Conservation (phyloP, 1,140 invertebrate genomes). For the Charaxes varanes region DNA sequence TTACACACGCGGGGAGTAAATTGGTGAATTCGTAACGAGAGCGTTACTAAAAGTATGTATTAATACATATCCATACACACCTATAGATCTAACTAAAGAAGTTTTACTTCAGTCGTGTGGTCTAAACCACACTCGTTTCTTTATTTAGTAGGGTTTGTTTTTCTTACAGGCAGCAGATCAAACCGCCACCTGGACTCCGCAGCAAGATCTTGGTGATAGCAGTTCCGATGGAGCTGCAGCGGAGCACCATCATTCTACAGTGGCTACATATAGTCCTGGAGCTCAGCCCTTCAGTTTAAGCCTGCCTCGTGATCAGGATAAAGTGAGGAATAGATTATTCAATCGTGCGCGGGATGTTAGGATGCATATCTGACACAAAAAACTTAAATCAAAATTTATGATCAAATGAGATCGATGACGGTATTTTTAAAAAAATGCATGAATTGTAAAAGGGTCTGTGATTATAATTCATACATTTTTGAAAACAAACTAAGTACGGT, state of each 20-base stretch:
- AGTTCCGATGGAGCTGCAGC: slow-evolving; percentile 78
- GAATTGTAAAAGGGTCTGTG: no score
- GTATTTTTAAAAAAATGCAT: no score
- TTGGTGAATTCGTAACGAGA: no score
- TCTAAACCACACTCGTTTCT: no score
- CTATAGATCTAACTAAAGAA: no score
- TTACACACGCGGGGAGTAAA: no score
- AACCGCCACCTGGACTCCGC: slow-evolving; percentile 82
- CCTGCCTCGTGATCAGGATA: slow-evolving; percentile 77
- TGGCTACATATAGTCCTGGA: slow-evolving; percentile 78
- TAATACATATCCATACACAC: no score
- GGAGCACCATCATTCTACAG: slow-evolving; percentile 53
- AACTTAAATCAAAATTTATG: not conserved
- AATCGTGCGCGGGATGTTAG: slow-evolving; percentile 44
- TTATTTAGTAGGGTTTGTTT: no score
- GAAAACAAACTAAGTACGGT: no score
- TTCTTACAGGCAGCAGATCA: slow-evolving; percentile 20
- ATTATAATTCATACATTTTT: no score
- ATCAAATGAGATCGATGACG: not conserved
- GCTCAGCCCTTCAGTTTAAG: slow-evolving; percentile 83
- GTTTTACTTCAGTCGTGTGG: no score
- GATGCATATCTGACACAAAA: slow-evolving; percentile 21
- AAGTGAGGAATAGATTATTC: slow-evolving; percentile 44
- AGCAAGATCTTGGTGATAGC: slow-evolving; percentile 82
- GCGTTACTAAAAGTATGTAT: no score